Percentiles rank a stretch among this genome's conserved stretches.
phyloP scores from a whole-genome alignment of 2,113 vertebrate genomes.

The Nyctibius bracteatus region DNA sequence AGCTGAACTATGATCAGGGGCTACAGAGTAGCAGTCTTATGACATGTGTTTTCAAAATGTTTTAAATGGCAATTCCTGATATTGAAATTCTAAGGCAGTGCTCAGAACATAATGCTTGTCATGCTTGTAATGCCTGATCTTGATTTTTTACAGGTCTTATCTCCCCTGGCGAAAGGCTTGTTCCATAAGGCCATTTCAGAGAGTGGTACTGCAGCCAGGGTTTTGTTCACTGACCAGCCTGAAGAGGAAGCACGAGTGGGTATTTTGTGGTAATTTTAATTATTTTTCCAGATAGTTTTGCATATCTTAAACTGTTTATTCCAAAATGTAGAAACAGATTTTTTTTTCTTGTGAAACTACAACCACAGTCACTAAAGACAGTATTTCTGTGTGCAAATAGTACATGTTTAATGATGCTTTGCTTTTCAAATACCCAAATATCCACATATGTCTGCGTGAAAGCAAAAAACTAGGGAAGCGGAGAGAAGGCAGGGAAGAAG shows the following conservation, averaged over 20 bases:
- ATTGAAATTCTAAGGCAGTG: not conserved
- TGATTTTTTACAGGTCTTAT: constrained; percentile 72
- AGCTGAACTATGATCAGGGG: not conserved
- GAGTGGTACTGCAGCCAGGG: constrained; percentile 56
- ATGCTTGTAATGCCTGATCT: not conserved
- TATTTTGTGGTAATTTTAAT: not conserved
- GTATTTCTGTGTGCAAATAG: not conserved
- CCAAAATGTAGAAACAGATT: not conserved
- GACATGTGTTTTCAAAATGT: not conserved
- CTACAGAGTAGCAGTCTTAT: not conserved
- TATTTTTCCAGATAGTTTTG: not conserved
- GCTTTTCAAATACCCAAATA: not conserved
- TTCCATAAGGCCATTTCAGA: constrained; percentile 84
- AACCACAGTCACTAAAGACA: not conserved
- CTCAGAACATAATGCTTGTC: not conserved
- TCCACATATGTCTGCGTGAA: not conserved
- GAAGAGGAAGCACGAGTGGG: not conserved
- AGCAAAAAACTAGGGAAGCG: not conserved
- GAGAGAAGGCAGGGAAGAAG: not conserved
- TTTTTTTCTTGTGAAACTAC: not conserved
- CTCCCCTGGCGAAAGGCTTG: constrained; percentile 77
- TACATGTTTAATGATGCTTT: not conserved
- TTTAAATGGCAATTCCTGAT: not conserved
- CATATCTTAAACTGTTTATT: not conserved
- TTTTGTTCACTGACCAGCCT: not conserved